These are phyloP conservation scores for Oreochromis niloticus DNA, from an alignment of 2,113 vertebrate species.

Conservation along the genomic window DNA sequence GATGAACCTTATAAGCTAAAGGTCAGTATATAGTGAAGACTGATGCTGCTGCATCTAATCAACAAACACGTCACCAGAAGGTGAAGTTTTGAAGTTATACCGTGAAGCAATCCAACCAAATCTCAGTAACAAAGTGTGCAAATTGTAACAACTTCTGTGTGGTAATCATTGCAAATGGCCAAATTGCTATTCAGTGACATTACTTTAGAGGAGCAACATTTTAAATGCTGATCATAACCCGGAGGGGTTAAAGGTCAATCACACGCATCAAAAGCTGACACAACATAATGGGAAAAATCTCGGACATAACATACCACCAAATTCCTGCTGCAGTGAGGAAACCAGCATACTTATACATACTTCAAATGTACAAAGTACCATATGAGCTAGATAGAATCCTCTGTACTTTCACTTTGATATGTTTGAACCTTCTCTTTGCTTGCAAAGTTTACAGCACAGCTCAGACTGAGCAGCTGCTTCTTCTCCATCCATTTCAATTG, in stretches of 20 bases:
- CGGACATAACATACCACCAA: slow-evolving; percentile 16
- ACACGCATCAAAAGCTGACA: background rate
- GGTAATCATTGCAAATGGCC: background rate
- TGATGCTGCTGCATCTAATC: background rate
- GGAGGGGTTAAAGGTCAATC: background rate
- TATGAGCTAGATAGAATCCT: slow-evolving; percentile 14
- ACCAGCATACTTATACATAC: slow-evolving; percentile 22
- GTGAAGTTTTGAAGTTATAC: background rate
- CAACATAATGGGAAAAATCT: background rate
- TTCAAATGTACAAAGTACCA: slow-evolving; percentile 40
- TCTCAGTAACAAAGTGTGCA: background rate
- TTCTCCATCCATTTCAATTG: slow-evolving; percentile 19
- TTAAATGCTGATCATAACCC: background rate
- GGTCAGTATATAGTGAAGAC: background rate
- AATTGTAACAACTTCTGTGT: background rate
- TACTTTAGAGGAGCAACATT: background rate
- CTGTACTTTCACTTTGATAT: slow-evolving; percentile 54
- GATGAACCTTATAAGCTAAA: background rate
- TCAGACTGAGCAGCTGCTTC: background rate
- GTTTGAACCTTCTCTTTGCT: slow-evolving; percentile 32
- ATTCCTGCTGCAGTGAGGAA: slow-evolving; percentile 7
- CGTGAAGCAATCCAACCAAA: background rate
- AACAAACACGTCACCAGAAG: background rate
- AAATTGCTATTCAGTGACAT: background rate
- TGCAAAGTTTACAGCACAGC: background rate